Evolutionary conservation across 2,113 vertebrate genomes (phyloP).

Genomic region (Sialia sialis): DNA sequence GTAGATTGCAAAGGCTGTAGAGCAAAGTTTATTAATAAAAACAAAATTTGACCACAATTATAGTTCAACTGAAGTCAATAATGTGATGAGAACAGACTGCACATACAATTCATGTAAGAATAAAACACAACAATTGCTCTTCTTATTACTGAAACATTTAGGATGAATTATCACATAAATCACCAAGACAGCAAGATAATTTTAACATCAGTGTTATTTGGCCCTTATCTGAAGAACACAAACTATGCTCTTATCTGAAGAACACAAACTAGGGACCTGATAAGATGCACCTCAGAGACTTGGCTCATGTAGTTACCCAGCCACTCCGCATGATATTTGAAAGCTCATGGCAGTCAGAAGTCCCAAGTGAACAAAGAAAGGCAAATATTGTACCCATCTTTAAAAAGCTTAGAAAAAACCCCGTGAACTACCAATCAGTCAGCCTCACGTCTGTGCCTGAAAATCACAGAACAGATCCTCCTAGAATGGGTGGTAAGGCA

Average conservation of each 20-base stretch:
- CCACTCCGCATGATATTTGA: not conserved
- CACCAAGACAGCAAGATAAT: not conserved
- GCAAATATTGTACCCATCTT: not conserved
- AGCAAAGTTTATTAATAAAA: not conserved
- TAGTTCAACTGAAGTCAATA: not conserved
- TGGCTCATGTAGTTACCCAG: not conserved
- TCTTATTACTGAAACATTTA: not conserved
- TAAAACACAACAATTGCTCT: not conserved
- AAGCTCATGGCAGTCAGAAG: not conserved
- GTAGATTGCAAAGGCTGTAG: not conserved
- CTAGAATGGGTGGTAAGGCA: not conserved
- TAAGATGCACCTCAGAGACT: not conserved
- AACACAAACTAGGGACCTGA: not conserved
- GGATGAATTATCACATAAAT: not conserved
- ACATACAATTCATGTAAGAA: not conserved
- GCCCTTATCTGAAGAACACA: not conserved
- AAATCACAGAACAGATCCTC: not conserved
- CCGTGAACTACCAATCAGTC: not conserved
- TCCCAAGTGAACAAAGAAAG: not conserved
- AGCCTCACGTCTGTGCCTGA: not conserved
- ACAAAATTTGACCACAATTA: not conserved
- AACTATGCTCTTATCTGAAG: not conserved
- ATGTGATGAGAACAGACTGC: not conserved
- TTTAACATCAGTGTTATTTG: not conserved
- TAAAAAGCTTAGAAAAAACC: not conserved